A percentile compares a stretch with the other conserved stretches of the same genome.
These are phyloP conservation scores for Stegodyphus mimosarum DNA, from an alignment of 1,140 invertebrate genomes.

Conservation along the genomic window DNA sequence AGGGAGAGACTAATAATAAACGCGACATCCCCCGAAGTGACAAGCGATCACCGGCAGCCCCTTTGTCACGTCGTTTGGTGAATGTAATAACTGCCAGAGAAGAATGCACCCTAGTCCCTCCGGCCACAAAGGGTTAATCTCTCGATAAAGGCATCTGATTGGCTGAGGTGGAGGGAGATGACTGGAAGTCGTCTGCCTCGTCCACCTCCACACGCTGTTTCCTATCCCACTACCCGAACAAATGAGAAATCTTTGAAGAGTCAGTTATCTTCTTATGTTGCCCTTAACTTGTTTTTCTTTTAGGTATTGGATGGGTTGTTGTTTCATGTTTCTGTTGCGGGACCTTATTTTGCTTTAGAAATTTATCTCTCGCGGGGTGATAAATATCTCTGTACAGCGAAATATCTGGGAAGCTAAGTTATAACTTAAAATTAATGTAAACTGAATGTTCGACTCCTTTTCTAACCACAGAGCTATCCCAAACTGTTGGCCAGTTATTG, in stretches of 20 bases:
- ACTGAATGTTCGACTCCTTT: too few relatives aligned
- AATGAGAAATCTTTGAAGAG: background rate
- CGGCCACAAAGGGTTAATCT: conserved; percentile 60
- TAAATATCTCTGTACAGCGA: too few relatives aligned
- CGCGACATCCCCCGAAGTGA: background rate
- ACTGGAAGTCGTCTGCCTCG: conserved; percentile 10
- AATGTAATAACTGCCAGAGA: conserved; percentile 58
- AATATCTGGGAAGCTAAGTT: too few relatives aligned
- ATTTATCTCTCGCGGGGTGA: too few relatives aligned
- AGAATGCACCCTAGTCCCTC: conserved; percentile 39
- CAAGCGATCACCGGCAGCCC: background rate
- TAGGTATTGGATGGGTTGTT: too few relatives aligned
- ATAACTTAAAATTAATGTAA: too few relatives aligned
- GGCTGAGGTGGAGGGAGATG: conserved; percentile 23
- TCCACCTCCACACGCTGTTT: background rate
- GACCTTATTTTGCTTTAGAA: too few relatives aligned
- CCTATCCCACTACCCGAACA: background rate
- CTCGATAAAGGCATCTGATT: conserved; percentile 57
- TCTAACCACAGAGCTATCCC: too few relatives aligned
- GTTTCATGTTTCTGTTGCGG: too few relatives aligned
- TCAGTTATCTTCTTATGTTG: background rate
- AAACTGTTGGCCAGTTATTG: too few relatives aligned
- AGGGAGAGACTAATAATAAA: background rate
- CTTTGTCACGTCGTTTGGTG: conserved; percentile 33
- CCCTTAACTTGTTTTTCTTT: too few relatives aligned